phyloP scores from a whole-genome alignment of 1,140 invertebrate species.

The Gryllus bimaculatus region DNA sequence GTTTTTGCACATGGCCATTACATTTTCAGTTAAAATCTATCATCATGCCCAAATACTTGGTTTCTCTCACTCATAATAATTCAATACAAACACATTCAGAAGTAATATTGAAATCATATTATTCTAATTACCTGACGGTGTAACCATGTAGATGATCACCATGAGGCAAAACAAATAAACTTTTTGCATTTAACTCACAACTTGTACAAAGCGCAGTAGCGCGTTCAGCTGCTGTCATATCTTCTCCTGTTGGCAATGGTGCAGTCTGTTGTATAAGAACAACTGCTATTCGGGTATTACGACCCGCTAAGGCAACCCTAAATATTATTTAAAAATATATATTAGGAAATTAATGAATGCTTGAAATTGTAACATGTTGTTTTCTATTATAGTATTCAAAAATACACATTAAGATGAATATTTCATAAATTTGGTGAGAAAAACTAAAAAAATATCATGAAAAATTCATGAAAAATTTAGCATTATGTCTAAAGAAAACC shows the following conservation, averaged over 20 bases:
- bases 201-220: conserved; percentile 78
- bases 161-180: conserved; percentile 81
- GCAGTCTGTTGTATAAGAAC: conserved; percentile 78
- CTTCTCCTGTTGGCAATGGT: conserved; percentile 62
- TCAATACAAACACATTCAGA: background rate
- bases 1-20: too few species aligned
- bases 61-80: background rate
- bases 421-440: background rate
- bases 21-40: too few species aligned
- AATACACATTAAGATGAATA: background rate
- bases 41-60: too few species aligned
- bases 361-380: too few species aligned
- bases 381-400: too few species aligned
- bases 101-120: background rate
- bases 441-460: too few species aligned
- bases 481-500: too few species aligned
- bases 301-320: conserved; percentile 59
- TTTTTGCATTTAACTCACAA: conserved; percentile 86
- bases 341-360: background rate
- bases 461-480: too few species aligned
- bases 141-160: conserved; percentile 80
- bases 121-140: conserved; percentile 44
- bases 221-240: conserved; percentile 75
- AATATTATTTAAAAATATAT: background rate
- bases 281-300: conserved; percentile 76